phyloP scores from a whole-genome alignment of 1,140 invertebrate species.

The Trachelipus rathkii region DNA sequence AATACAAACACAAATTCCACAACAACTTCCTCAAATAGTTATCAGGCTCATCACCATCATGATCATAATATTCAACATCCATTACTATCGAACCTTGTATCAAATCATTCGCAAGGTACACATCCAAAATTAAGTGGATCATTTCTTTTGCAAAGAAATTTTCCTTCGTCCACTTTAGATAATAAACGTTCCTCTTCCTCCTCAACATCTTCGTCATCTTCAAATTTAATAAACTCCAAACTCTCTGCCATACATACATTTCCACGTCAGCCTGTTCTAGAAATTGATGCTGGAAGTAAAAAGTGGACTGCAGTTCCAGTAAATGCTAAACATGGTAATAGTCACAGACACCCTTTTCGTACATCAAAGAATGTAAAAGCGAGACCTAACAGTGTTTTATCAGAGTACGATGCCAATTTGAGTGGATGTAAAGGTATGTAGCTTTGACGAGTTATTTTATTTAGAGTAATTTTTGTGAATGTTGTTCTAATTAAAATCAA shows the following conservation, averaged over 20 bases:
- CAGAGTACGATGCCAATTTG: not conserved
- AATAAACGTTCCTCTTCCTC: conserved; percentile 25
- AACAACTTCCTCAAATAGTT: conserved; percentile 46
- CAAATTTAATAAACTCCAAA: conserved; percentile 23
- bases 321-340: not conserved
- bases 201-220: conserved; percentile 25
- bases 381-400: not conserved
- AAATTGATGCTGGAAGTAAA: not conserved
- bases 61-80: conserved; percentile 23
- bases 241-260: conserved; percentile 46
- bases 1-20: conserved; percentile 47
- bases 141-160: conserved; percentile 25
- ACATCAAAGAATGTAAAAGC: not conserved
- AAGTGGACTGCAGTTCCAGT: conserved; percentile 12
- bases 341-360: not conserved
- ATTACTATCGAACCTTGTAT: conserved; percentile 10
- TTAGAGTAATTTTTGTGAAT: no score
- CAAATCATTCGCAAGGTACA: conserved; percentile 26
- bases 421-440: not conserved
- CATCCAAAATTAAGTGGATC: conserved; percentile 24
- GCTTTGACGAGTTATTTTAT: no score
- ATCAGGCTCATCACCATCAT: conserved; percentile 17
- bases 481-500: no score
- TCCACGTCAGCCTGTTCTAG: conserved; percentile 45
- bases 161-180: conserved; percentile 33